Conservation (phyloP, 2,797 vertebrate genomes). For the Cynopterus sphinx region DNA sequence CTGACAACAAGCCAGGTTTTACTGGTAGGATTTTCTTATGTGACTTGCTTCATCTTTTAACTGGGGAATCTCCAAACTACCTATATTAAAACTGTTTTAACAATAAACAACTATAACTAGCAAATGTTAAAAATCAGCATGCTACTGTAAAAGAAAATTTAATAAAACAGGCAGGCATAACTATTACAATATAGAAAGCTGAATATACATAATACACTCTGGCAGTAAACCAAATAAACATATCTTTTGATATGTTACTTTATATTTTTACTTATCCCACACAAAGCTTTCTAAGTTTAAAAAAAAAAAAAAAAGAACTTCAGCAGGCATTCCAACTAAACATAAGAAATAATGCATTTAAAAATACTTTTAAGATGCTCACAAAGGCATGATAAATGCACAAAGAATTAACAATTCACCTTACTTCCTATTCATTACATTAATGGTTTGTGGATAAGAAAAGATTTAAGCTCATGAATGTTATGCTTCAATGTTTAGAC, state of each 20-base stretch:
- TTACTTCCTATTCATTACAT: constrained; percentile 43
- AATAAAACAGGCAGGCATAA: not conserved
- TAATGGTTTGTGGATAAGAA: constrained; percentile 47
- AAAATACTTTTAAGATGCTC: constrained; percentile 21
- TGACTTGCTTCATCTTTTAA: not conserved
- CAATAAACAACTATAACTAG: not conserved
- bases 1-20: not conserved
- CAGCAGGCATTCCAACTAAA: not conserved
- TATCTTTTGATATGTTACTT: not conserved
- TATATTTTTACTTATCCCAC: not conserved
- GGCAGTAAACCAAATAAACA: not conserved
- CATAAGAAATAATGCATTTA: not conserved
- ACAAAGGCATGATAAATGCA: constrained; percentile 16
- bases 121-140: not conserved
- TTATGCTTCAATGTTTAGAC: constrained; percentile 53
- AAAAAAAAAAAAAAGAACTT: not conserved
- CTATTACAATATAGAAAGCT: not conserved
- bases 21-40: not conserved
- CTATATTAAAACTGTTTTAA: not conserved
- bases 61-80: not conserved
- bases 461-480: constrained; percentile 30
- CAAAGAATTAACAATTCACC: constrained; percentile 47
- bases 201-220: not conserved
- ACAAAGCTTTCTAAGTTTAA: not conserved
- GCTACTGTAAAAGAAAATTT: not conserved